Evolutionary conservation across 2,797 vertebrate species (phyloP).

Genomic region (Muscicapa striata): DNA sequence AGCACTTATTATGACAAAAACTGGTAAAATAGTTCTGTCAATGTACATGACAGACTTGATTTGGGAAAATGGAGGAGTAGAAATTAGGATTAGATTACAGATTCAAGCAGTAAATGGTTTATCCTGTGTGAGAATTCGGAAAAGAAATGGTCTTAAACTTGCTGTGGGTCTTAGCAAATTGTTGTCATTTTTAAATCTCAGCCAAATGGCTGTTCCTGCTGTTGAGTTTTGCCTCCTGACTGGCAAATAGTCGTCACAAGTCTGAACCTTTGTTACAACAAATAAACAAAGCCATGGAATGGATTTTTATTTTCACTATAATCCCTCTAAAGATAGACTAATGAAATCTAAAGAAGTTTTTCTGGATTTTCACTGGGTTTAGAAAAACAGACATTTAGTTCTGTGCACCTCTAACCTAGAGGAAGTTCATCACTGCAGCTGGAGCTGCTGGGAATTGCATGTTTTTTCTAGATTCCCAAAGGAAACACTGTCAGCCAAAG

Average conservation of each 20-base stretch:
- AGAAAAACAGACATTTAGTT: neutral
- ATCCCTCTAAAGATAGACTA: neutral
- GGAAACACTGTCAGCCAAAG: constrained; percentile 49
- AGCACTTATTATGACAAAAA: neutral
- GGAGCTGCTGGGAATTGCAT: constrained; percentile 53
- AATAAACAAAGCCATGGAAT: neutral
- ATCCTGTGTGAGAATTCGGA: neutral
- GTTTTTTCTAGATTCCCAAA: constrained; percentile 49
- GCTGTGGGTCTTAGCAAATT: neutral
- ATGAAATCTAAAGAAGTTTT: neutral
- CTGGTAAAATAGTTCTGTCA: neutral
- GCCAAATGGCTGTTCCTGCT: neutral
- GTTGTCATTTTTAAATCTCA: neutral
- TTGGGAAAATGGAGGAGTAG: neutral
- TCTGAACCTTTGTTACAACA: neutral
- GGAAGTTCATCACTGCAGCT: constrained; percentile 28
- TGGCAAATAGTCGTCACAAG: neutral
- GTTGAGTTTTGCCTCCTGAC: neutral
- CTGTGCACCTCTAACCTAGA: neutral
- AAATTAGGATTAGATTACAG: neutral
- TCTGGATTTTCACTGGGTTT: neutral
- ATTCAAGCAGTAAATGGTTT: neutral
- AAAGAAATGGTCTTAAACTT: neutral
- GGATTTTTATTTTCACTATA: neutral
- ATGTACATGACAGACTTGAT: neutral